Base-by-base conservation (phyloP, 2,797 vertebrate genomes). In the Saguinus oedipus region DNA sequence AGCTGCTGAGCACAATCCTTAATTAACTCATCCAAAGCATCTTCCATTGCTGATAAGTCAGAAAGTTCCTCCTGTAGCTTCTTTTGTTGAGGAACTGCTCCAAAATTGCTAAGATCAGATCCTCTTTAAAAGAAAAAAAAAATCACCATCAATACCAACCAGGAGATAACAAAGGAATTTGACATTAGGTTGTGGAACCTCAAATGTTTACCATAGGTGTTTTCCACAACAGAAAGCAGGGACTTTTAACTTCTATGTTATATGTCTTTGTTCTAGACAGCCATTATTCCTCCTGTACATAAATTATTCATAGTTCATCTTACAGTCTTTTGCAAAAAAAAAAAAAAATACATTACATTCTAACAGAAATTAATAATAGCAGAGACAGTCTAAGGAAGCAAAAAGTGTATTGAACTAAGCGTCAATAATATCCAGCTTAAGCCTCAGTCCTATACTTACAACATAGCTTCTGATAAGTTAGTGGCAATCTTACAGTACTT, bases 1-100 rank as follows among this genome's bases (percentile, higher is more conserved):
- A 99, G 98, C 96, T 99, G 99, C 97, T 99, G 99, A 24, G 99
- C 99, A 39, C 99, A 99, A 85, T 98, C 98, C 93, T 99, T 99
- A 96, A 99, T 99, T 96, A 99, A 98, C 89, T 98, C 98, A 97
- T 99, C 99, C 97, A 99, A 97, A 13, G 99, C 99, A 87, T 99
- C 99, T 97, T 99, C 99, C 99, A 99, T 99, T 17, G 98, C 97
- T 72, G 99, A 98, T 75, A 99, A 98, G 97, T 99, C 98, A 17
- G 98, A 98, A 88, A 99, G 96, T 93, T 99, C 99, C 4, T 98
- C 97, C 98, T 97, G 98, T n/a, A 99, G 96, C 74, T 96, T 98
- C 95, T 98, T 97, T 55, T 98, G 97, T 12, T 98, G 95, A 36
- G 97, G 75, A 53, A 97, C 57, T 92, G 85, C 97, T 95, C 97